A percentile compares a stretch with the other conserved stretches of the same genome.
Evolutionary conservation across 2,113 vertebrate species (phyloP).

Genomic region (Clarias macrocephalus): DNA sequence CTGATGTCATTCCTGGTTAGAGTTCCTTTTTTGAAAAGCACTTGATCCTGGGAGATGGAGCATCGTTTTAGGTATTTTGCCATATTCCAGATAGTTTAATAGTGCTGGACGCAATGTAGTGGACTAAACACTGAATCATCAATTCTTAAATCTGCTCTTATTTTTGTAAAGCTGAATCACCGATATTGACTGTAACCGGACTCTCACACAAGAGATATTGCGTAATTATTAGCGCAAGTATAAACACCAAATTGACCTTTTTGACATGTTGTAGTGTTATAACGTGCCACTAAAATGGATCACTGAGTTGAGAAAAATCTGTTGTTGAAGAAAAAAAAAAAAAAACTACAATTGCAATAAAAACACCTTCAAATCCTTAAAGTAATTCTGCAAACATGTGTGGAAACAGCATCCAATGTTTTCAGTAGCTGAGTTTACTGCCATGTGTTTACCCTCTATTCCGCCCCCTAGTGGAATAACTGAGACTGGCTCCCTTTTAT

Average conservation of each 20-base stretch:
- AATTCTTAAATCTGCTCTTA: background rate
- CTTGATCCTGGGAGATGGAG: background rate
- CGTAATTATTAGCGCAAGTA: background rate
- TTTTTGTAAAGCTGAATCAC: background rate
- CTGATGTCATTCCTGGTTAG: conserved; percentile 4
- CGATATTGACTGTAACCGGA: background rate
- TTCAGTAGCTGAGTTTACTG: background rate
- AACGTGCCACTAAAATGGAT: background rate
- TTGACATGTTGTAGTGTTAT: background rate
- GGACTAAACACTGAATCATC: background rate
- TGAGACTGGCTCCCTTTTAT: background rate
- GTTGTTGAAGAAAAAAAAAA: background rate
- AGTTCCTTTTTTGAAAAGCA: background rate
- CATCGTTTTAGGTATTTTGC: background rate
- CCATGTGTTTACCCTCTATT: background rate
- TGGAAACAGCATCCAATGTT: background rate
- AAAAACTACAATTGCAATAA: background rate
- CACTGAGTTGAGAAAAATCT: background rate
- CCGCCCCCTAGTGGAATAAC: background rate
- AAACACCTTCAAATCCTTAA: background rate
- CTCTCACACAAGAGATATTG: background rate
- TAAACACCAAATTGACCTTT: background rate
- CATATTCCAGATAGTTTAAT: background rate
- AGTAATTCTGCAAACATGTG: background rate
- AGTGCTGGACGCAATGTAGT: background rate